phyloP scores from a whole-genome alignment of 1,140 invertebrate species.

The Penaeus japonicus region DNA sequence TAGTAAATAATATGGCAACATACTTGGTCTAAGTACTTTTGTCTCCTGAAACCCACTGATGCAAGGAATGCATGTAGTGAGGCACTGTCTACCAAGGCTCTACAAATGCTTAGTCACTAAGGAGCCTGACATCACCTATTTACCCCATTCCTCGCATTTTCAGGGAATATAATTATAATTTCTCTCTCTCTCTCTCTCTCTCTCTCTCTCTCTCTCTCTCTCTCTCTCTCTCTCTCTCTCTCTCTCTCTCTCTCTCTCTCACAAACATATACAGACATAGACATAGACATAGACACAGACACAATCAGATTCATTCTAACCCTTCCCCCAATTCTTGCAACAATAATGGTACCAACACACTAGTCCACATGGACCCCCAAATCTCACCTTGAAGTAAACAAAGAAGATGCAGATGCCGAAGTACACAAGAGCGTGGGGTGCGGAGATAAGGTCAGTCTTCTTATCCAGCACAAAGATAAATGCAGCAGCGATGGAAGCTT shows the following conservation, averaged over 20 bases:
- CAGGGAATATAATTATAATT: too few relatives aligned
- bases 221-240: not conserved
- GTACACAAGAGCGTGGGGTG: constrained; percentile 95
- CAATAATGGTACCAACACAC: not conserved
- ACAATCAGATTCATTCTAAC: too few relatives aligned
- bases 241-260: not conserved
- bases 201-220: not conserved
- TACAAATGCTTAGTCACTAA: too few relatives aligned
- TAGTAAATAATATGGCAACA: not conserved
- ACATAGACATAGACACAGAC: too few relatives aligned
- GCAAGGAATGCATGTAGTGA: not conserved
- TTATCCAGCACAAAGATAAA: constrained; percentile 96
- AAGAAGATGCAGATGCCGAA: constrained; percentile 99
- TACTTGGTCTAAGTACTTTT: not conserved
- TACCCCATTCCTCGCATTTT: not conserved
- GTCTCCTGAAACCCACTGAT: not conserved
- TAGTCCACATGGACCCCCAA: not conserved
- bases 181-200: not conserved
- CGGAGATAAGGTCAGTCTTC: constrained; percentile 94
- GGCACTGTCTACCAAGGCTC: too few relatives aligned
- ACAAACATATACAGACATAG: not conserved
- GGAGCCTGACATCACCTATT: too few relatives aligned
- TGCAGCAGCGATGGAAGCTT: constrained; percentile 93
- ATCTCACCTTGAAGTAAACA: constrained; percentile 92
- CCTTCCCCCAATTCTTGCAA: not conserved